phyloP scores from a whole-genome alignment of 23 tunicate species.

The Trididemnum nubilum region DNA sequence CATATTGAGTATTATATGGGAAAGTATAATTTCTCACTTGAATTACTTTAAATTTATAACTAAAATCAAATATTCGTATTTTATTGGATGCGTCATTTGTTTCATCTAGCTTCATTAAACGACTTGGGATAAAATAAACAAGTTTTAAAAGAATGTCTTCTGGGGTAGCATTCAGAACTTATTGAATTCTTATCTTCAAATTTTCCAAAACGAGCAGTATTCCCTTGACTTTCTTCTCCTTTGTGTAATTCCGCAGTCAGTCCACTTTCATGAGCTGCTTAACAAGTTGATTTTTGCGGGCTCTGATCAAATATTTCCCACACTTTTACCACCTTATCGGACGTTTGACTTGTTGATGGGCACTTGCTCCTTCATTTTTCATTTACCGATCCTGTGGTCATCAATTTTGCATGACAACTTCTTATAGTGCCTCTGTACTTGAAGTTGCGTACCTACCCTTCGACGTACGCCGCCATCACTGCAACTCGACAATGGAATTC shows the following conservation, averaged over 20 bases:
- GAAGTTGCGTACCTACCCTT: not conserved
- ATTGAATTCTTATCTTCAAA: not conserved
- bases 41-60: not conserved
- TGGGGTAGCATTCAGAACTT: not conserved
- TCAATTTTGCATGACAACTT: constrained; percentile 21
- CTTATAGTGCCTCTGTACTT: not conserved
- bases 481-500: not conserved
- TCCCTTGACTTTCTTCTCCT: not conserved
- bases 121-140: not conserved
- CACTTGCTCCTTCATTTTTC: not conserved
- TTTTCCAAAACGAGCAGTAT: not conserved
- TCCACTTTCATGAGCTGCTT: constrained; percentile 18
- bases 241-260: too few species aligned
- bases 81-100: not conserved
- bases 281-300: constrained; percentile 4
- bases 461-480: constrained; percentile 1
- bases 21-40: not conserved
- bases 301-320: not conserved
- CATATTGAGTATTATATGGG: not conserved
- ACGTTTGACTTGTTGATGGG: not conserved
- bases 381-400: constrained; percentile 20
- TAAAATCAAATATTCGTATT: not conserved
- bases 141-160: not conserved
- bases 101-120: not conserved
- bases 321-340: constrained; percentile 12